Evolutionary conservation across 2,797 vertebrate genomes (phyloP).

Genomic region (Clarias pachynema): DNA sequence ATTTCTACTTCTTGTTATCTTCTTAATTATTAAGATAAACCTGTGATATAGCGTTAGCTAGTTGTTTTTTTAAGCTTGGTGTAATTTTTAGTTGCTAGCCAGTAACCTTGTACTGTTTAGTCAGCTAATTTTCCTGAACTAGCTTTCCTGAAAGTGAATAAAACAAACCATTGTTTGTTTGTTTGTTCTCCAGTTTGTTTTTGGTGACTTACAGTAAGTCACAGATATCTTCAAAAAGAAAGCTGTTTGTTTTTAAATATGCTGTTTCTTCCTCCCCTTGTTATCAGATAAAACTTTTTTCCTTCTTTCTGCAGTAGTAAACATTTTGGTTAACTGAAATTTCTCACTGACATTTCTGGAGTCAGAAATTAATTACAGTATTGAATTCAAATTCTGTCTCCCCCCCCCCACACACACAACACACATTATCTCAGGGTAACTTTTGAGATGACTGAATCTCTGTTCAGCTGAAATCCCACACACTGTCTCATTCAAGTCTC

Average conservation of each 20-base stretch:
- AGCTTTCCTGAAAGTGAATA: neutral
- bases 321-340: neutral
- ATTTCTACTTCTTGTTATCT: neutral
- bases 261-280: neutral
- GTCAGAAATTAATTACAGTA: neutral
- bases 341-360: neutral
- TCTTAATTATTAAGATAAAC: neutral
- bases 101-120: neutral
- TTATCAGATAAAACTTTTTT: neutral
- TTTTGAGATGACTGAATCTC: conserved; percentile 23
- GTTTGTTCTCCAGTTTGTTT: neutral
- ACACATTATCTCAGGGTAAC: conserved; percentile 14
- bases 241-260: neutral
- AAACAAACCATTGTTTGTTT: neutral
- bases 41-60: neutral
- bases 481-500: neutral
- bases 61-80: neutral
- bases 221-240: neutral
- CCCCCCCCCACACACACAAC: neutral
- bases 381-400: neutral
- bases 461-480: neutral
- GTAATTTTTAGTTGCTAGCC: neutral
- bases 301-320: neutral
- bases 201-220: too few species aligned
- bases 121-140: neutral